Percentiles rank a stretch among this genome's conserved stretches.
phyloP scores from a whole-genome alignment of 2,888 invertebrate genomes.

The Aporophyla nigra region DNA sequence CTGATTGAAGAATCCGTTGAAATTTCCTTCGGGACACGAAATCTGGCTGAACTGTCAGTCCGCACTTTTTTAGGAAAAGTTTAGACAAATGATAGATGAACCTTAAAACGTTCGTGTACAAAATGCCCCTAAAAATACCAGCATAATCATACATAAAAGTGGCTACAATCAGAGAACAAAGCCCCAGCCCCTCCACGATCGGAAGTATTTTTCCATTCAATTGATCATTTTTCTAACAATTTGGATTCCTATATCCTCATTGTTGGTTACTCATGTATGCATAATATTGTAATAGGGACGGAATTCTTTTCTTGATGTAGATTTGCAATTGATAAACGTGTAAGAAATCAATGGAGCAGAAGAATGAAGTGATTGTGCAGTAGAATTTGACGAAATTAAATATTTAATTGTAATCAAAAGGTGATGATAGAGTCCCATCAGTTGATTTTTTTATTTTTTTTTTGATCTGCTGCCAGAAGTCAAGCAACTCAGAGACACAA shows the following conservation, averaged over 20 bases:
- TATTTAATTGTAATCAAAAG: neutral
- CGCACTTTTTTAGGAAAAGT: neutral
- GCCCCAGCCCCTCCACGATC: slow-evolving; percentile 54
- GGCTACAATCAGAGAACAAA: slow-evolving; percentile 41
- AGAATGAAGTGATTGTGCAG: slow-evolving; percentile 18
- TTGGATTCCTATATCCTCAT: slow-evolving; percentile 61
- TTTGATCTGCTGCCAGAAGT: neutral
- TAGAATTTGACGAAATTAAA: neutral
- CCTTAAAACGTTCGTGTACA: neutral
- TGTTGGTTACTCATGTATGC: slow-evolving; percentile 71
- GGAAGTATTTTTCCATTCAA: slow-evolving; percentile 75
- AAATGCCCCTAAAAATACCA: slow-evolving; percentile 15
- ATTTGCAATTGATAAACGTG: slow-evolving; percentile 21
- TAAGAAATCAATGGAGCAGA: slow-evolving; percentile 39
- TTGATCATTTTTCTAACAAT: slow-evolving; percentile 68
- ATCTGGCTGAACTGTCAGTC: neutral
- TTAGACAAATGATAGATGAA: neutral
- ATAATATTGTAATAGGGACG: slow-evolving; percentile 68
- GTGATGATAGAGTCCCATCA: neutral
- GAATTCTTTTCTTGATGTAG: slow-evolving; percentile 31
- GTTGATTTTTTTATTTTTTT: too few species aligned
- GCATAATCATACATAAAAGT: slow-evolving; percentile 38
- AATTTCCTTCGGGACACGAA: too few species aligned
- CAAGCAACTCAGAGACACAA: neutral
- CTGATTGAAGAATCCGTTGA: too few species aligned